Evolutionary conservation across 2,113 vertebrate genomes (phyloP).

Genomic region (Caranx ignobilis): DNA sequence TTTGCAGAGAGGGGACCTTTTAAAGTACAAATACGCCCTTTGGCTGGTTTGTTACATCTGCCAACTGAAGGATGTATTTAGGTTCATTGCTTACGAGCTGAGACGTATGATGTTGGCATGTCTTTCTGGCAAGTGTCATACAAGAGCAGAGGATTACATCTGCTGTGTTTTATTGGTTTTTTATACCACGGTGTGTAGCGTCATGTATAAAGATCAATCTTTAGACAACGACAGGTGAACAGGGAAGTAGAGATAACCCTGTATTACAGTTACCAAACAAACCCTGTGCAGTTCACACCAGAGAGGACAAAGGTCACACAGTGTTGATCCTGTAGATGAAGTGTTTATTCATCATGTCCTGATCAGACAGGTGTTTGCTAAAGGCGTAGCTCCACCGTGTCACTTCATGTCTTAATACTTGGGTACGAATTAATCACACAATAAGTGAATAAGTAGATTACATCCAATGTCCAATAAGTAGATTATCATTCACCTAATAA

Average conservation of each 20-base stretch:
- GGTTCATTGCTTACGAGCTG: not conserved
- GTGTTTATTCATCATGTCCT: too few relatives aligned
- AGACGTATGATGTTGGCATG: conserved; percentile 24
- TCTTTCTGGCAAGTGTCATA: conserved; percentile 17
- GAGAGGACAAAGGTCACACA: not conserved
- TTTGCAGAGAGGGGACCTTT: conserved; percentile 42
- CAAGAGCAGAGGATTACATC: not conserved
- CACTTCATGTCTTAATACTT: not conserved
- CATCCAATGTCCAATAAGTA: conserved; percentile 3
- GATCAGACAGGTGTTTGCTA: too few relatives aligned
- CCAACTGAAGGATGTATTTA: conserved; percentile 38
- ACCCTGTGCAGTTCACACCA: not conserved
- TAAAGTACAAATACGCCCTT: conserved; percentile 52
- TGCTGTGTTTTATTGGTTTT: not conserved
- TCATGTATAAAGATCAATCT: too few relatives aligned
- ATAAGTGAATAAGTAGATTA: conserved; percentile 34
- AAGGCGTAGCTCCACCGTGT: not conserved
- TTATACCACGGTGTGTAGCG: too few relatives aligned
- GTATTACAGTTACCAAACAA: not conserved
- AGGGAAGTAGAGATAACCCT: not conserved
- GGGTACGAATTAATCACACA: not conserved
- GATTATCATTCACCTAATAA: conserved; percentile 16
- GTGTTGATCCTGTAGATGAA: too few relatives aligned
- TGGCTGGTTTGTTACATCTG: conserved; percentile 17
- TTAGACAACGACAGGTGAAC: too few relatives aligned